A percentile compares a stretch with the other conserved stretches of the same genome.
These are phyloP conservation scores for Callyntrura guangdongensis DNA, from an alignment of 2,888 invertebrate genomes.

Conservation along the genomic window DNA sequence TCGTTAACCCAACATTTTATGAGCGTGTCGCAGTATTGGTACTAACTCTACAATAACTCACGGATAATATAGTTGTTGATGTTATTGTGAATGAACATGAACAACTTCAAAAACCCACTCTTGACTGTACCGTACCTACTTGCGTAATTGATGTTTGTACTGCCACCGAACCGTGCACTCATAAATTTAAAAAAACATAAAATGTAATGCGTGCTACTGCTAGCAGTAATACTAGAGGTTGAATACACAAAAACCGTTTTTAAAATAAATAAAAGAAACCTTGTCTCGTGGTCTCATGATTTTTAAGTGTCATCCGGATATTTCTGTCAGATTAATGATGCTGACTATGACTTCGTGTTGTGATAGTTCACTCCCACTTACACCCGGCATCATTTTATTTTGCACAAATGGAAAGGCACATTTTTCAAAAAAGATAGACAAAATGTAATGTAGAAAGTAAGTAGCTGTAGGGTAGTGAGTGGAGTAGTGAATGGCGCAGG, in stretches of 20 bases:
- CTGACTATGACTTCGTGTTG: background rate
- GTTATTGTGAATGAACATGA: background rate
- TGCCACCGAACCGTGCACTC: background rate
- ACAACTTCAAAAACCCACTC: slow-evolving; percentile 21
- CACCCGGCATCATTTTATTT: background rate
- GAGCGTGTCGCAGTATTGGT: background rate
- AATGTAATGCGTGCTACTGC: no score
- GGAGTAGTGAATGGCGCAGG: no score
- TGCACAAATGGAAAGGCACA: background rate
- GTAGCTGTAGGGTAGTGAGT: no score
- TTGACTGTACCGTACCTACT: slow-evolving; percentile 20
- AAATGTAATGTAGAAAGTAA: background rate
- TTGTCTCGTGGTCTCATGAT: slow-evolving; percentile 10
- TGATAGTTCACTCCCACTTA: slow-evolving; percentile 27
- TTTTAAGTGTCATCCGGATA: slow-evolving; percentile 68
- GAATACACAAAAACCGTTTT: slow-evolving; percentile 1
- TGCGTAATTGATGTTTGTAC: slow-evolving; percentile 29
- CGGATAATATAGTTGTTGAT: background rate
- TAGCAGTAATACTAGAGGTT: background rate
- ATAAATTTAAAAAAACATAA: background rate
- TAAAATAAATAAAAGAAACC: slow-evolving; percentile 10
- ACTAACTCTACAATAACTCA: background rate
- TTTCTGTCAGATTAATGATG: slow-evolving; percentile 48
- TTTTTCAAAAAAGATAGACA: background rate
- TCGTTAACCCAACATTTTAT: slow-evolving; percentile 43